Percentiles rank a stretch among this genome's conserved stretches.
phyloP scores from a whole-genome alignment of 2,113 vertebrate genomes.

The Heloderma charlesbogerti region DNA sequence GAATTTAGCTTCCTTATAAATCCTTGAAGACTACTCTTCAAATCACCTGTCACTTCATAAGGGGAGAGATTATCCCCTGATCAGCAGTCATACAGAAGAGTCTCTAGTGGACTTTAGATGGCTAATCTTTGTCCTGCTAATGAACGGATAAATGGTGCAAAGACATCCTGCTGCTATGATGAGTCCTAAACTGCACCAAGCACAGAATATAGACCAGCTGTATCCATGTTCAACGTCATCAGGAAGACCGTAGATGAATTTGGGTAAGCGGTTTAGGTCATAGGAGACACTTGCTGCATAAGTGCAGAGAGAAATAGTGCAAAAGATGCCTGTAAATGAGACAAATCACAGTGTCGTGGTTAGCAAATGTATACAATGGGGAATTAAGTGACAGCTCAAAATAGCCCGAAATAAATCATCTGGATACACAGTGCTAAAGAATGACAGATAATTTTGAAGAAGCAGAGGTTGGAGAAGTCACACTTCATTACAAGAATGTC shows the following conservation, averaged over 20 bases:
- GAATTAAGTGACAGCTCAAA: constrained; percentile 17
- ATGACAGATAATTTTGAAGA: background rate
- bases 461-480: background rate
- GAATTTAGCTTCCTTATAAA: constrained; percentile 25
- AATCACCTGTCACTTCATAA: background rate
- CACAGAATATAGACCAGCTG: constrained; percentile 88
- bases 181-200: constrained; percentile 87
- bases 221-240: constrained; percentile 86
- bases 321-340: constrained; percentile 85
- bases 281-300: constrained; percentile 88
- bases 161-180: constrained; percentile 84
- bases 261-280: constrained; percentile 85
- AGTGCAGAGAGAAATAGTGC: constrained; percentile 88
- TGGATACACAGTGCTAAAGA: background rate
- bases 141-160: constrained; percentile 84
- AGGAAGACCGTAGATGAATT: constrained; percentile 86
- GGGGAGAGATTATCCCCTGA: background rate
- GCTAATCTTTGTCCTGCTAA: constrained; percentile 79
- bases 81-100: constrained; percentile 78
- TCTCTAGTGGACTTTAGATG: constrained; percentile 82
- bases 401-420: background rate
- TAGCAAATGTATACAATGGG: background rate
- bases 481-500: background rate
- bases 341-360: constrained; percentile 24
- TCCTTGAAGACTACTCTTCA: background rate